phyloP scores from a whole-genome alignment of 30 jellyfish, hydroid and myxozoan species.

The Aurelia coerulea region DNA sequence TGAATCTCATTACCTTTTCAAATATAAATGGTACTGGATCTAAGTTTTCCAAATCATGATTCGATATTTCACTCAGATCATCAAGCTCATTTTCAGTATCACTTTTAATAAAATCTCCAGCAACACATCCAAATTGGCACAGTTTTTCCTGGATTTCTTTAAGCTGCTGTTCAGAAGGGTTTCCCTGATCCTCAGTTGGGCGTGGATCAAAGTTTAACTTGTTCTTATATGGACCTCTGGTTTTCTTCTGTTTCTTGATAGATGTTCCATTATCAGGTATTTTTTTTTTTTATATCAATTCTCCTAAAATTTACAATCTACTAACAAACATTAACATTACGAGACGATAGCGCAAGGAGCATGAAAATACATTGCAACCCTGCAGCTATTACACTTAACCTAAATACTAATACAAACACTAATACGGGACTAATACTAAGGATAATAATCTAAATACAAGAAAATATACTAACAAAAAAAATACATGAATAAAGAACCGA shows the following conservation, averaged over 20 bases:
- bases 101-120: slow-evolving; percentile 1
- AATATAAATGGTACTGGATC: neutral
- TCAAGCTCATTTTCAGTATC: slow-evolving; percentile 23
- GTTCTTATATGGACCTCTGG: slow-evolving; percentile 18
- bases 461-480: too few species aligned
- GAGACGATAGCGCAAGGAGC: too few species aligned
- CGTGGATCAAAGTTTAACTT: neutral
- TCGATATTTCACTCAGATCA: neutral
- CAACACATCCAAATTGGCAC: slow-evolving; percentile 16
- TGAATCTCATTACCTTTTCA: slow-evolving; percentile 2
- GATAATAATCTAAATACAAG: too few species aligned
- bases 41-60: neutral
- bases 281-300: too few species aligned
- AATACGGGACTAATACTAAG: too few species aligned
- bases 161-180: neutral
- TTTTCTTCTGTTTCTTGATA: slow-evolving; percentile 1
- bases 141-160: slow-evolving; percentile 14
- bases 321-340: too few species aligned
- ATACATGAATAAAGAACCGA: too few species aligned
- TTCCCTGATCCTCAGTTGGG: slow-evolving; percentile 6
- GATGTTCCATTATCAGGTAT: neutral
- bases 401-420: too few species aligned
- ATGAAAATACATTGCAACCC: too few species aligned
- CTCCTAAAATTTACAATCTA: too few species aligned
- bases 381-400: too few species aligned